These are phyloP conservation scores for Dunckerocampus dactyliophorus DNA, from an alignment of 2,113 vertebrate species.

Conservation along the genomic window DNA sequence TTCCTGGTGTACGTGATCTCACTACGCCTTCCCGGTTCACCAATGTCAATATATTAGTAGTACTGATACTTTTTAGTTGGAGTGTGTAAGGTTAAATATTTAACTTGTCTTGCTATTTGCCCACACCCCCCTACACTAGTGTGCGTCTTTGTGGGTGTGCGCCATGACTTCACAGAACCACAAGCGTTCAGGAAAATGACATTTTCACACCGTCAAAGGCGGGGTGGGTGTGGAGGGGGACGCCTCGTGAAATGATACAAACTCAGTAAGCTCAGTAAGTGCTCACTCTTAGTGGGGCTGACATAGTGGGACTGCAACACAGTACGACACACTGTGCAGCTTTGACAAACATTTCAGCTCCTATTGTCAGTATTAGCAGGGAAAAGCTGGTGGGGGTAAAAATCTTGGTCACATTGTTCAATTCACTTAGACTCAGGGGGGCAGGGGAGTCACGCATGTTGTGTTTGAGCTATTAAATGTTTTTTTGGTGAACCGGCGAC, in stretches of 20 bases:
- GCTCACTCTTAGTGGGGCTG: slow-evolving; percentile 6
- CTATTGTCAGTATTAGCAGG: neutral
- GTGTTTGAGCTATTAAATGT: too few species aligned
- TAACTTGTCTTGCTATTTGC: neutral
- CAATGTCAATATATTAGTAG: too few species aligned
- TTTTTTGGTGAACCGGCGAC: too few species aligned
- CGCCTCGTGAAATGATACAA: slow-evolving; percentile 50
- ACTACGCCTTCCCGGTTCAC: neutral
- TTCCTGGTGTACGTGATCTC: slow-evolving; percentile 57
- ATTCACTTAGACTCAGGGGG: too few species aligned
- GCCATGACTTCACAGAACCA: slow-evolving; percentile 37
- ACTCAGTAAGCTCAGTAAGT: slow-evolving; percentile 33
- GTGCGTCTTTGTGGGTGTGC: neutral
- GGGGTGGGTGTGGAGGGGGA: slow-evolving; percentile 23
- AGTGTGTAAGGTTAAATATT: too few species aligned
- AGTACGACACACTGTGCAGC: too few species aligned
- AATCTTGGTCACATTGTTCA: slow-evolving; percentile 3
- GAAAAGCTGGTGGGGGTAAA: neutral
- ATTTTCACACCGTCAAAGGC: slow-evolving; percentile 26
- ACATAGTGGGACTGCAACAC: neutral
- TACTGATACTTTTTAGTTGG: too few species aligned
- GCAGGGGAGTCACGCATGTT: too few species aligned
- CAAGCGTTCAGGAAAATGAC: slow-evolving; percentile 17
- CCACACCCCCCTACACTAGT: neutral
- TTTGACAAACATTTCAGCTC: too few species aligned